Evolutionary conservation across 2,888 invertebrate genomes (phyloP).

Genomic region (Acleris literana): DNA sequence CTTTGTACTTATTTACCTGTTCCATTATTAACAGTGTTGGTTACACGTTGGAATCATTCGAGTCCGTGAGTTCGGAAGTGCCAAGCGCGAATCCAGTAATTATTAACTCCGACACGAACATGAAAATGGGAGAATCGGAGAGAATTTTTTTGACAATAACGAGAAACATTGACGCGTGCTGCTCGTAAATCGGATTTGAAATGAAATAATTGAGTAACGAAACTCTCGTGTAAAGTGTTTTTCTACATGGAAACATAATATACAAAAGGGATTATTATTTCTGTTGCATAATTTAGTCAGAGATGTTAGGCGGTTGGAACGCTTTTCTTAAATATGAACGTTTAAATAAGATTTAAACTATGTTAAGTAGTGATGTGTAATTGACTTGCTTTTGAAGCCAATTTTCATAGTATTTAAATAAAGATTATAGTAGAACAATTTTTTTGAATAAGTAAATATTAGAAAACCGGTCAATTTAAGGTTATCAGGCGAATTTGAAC

Average conservation of each 20-base stretch:
- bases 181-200: conserved; percentile 59
- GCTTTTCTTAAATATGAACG: conserved; percentile 7
- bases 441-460: too few species aligned
- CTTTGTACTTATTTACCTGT: conserved; percentile 65
- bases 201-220: conserved; percentile 64
- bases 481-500: too few species aligned
- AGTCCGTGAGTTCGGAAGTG: conserved; percentile 12
- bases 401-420: too few species aligned
- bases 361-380: too few species aligned
- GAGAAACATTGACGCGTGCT: conserved; percentile 39
- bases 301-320: conserved; percentile 51
- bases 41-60: conserved; percentile 46
- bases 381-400: too few species aligned
- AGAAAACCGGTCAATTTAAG: too few species aligned
- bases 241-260: conserved; percentile 68
- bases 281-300: conserved; percentile 73
- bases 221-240: conserved; percentile 56
- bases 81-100: conserved; percentile 21
- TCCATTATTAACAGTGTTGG: conserved; percentile 56
- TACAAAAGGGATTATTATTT: conserved; percentile 50
- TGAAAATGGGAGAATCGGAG: conserved; percentile 47
- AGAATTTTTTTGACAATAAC: conserved; percentile 33
- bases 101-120: conserved; percentile 41
- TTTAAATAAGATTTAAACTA: conserved; percentile 18
- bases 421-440: too few species aligned